Percentiles rank a stretch among this genome's conserved stretches.
Conservation (phyloP, 2,113 vertebrate genomes). For the Chaenogobius annularis region DNA sequence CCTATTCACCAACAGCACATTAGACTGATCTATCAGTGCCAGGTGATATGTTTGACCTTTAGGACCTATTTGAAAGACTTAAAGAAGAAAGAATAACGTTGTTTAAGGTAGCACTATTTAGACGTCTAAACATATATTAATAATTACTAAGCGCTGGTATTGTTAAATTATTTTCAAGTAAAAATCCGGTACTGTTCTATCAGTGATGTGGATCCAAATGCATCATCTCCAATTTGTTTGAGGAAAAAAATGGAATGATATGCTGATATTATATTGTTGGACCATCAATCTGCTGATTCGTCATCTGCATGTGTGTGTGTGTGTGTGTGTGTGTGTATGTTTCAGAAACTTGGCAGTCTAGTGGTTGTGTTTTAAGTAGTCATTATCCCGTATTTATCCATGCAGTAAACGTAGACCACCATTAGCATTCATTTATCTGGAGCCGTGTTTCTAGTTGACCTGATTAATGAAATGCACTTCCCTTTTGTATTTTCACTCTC, state of each 20-base stretch:
- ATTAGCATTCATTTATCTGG: constrained; percentile 2
- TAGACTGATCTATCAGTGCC: too few relatives aligned
- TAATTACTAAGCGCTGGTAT: too few relatives aligned
- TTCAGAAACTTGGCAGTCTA: neutral
- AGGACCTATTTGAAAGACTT: too few relatives aligned
- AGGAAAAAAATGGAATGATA: neutral
- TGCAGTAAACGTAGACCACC: neutral
- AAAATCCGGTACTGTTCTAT: too few relatives aligned
- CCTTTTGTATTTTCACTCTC: constrained; percentile 11
- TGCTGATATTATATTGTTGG: neutral
- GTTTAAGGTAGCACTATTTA: too few relatives aligned
- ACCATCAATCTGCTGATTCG: neutral
- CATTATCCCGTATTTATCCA: constrained; percentile 13
- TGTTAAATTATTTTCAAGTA: too few relatives aligned
- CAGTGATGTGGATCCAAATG: too few relatives aligned
- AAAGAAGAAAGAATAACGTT: too few relatives aligned
- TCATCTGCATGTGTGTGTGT: neutral
- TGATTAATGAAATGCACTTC: constrained; percentile 16
- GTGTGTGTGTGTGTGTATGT: neutral
- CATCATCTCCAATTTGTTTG: too few relatives aligned
- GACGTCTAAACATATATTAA: too few relatives aligned
- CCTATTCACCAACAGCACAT: too few relatives aligned
- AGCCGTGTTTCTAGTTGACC: neutral
- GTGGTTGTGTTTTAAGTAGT: neutral
- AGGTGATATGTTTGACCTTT: too few relatives aligned